Percentiles rank a stretch among this genome's conserved stretches.
phyloP scores from a whole-genome alignment of 2,888 invertebrate species.

The Sarcophaga variegata region DNA sequence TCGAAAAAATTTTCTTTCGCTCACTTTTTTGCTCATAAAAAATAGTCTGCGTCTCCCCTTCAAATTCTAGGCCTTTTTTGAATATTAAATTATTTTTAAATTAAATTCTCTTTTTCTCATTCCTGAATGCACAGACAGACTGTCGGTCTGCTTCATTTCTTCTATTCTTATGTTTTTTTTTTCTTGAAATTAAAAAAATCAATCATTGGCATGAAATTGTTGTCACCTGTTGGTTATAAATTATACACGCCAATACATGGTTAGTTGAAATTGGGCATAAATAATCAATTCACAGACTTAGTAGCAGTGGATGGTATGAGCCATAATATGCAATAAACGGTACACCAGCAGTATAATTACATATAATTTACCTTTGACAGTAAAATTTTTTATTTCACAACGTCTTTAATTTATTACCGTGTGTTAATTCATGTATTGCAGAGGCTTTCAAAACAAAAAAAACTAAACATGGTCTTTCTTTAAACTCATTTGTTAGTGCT shows the following conservation, averaged over 20 bases:
- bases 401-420: neutral
- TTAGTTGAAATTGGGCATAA: slow-evolving; percentile 59
- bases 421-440: slow-evolving; percentile 42
- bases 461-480: neutral
- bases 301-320: neutral
- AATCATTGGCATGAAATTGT: slow-evolving; percentile 54
- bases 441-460: no score
- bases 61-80: no score
- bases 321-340: no score
- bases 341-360: slow-evolving; percentile 12
- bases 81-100: no score
- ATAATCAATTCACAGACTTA: slow-evolving; percentile 29
- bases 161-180: neutral
- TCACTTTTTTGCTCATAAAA: no score
- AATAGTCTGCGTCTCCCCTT: accelerated
- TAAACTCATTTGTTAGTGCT: no score
- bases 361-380: slow-evolving; percentile 38
- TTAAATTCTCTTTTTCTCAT: no score
- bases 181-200: slow-evolving; percentile 4
- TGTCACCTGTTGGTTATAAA: slow-evolving; percentile 61
- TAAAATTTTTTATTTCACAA: no score
- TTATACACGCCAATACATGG: slow-evolving; percentile 3
- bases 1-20: no score
- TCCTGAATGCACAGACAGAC: no score
- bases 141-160: no score